Base-by-base conservation (phyloP, 2,888 invertebrate species). In the Tenthredo notha region DNA sequence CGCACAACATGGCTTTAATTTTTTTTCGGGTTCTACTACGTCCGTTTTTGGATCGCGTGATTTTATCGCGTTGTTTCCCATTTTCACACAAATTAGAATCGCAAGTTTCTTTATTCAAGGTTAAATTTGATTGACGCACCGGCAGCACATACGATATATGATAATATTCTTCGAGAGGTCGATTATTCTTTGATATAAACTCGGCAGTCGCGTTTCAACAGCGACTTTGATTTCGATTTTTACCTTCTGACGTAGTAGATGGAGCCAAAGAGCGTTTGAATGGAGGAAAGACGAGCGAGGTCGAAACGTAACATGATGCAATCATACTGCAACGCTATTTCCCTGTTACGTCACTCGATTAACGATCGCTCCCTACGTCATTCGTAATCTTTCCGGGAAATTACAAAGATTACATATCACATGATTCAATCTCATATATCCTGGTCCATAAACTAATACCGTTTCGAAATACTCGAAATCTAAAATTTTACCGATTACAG, bases 1-100 rank as follows among this genome's bases (percentile, higher is more conserved):
- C 4, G 99, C 99, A 95, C 99, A 99, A 91, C 99, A 99, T 4
- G 99, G 97, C 92, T 98, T 99, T 87, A 98, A 94, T 92, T 98
- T 98, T 75, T 97, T 96, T 90, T 97, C 96, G 75, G 95, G 95
- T 12, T 94, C 94, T 18, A 93, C 92, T 12, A 94, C 93, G 84
- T 86, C 89, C 6, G 91, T 90, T 15, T 92, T 92, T 84, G 94
- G 93, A 4, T 94, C 94, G 61, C 94, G 94, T 88, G 94, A 94
- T 92, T 92, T 95, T 95, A 15, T 94, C 93, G 93, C 91, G 78
- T 93, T 91, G 89, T 95, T 95, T 86, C 95, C 95, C 96, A 96
- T 96, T 89, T 84, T 89, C 84, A 47, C 15, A 80, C 12, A 37
- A 61, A 40, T 83, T 74, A n/a, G 43, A n/a, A 74, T 74, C 72